phyloP scores from a whole-genome alignment of 1,140 invertebrate genomes.

The Drosophila sulfurigaster region DNA sequence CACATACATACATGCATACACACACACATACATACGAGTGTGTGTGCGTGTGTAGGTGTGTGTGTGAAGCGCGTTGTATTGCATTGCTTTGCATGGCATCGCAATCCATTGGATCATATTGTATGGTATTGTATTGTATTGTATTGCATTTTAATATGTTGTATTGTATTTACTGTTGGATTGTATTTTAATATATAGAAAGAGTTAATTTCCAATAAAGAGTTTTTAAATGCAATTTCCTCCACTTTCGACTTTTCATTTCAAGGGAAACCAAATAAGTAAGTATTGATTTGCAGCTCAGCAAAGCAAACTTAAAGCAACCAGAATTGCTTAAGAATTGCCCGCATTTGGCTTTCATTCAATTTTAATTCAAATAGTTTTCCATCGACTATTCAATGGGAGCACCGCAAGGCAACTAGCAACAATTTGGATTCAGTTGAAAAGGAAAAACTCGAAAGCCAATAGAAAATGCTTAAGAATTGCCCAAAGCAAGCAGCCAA shows the following conservation, averaged over 20 bases:
- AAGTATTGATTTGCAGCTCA: background rate
- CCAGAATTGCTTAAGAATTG: background rate
- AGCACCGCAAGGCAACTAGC: background rate
- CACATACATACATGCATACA: conserved; percentile 13
- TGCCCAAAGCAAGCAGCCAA: background rate
- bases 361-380: background rate
- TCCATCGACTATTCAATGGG: background rate
- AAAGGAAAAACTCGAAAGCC: background rate
- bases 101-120: conserved; percentile 43
- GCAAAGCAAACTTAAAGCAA: background rate
- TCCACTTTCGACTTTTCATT: conserved; percentile 4
- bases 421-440: background rate
- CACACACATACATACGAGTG: conserved; percentile 18
- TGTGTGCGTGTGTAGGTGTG: conserved; percentile 25
- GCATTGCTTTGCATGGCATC: conserved; percentile 38
- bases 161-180: conserved; percentile 83
- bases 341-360: background rate
- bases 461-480: conserved; percentile 2
- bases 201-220: conserved; percentile 77
- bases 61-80: conserved; percentile 50
- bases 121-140: conserved; percentile 60
- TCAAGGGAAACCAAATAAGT: background rate
- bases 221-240: conserved; percentile 71
- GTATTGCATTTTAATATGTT: conserved; percentile 79
- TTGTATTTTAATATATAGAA: conserved; percentile 83